Conservation (phyloP, 30 jellyfish, hydroid and myxozoan species). For the Catostylus mosaicus region DNA sequence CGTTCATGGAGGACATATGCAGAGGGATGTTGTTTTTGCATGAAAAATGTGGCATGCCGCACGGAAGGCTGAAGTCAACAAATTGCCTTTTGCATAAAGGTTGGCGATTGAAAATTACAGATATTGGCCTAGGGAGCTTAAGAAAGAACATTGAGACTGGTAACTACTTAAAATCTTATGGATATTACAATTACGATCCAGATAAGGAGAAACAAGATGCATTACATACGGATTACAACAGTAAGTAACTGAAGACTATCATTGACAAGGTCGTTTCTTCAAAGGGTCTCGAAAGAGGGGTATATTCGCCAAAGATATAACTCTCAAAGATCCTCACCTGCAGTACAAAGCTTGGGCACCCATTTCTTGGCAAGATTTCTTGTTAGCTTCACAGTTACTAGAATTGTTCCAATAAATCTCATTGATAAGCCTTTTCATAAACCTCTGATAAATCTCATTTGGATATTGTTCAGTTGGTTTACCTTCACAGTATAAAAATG, state of each 20-base stretch:
- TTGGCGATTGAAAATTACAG: constrained; percentile 89
- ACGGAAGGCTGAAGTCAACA: constrained; percentile 91
- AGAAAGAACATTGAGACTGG: constrained; percentile 41
- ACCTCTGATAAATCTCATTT: too few relatives aligned
- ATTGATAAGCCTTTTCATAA: too few relatives aligned
- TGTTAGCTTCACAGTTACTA: too few relatives aligned
- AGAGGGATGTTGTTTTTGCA: constrained; percentile 90
- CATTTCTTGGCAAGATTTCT: too few relatives aligned
- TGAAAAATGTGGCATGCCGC: constrained; percentile 65
- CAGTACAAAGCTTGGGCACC: too few relatives aligned
- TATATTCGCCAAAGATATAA: too few relatives aligned
- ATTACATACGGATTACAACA: constrained; percentile 26
- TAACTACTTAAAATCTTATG: neutral
- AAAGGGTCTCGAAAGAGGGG: too few relatives aligned
- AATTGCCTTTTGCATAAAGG: constrained; percentile 93
- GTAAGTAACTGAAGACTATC: constrained; percentile 31
- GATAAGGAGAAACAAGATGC: constrained; percentile 29
- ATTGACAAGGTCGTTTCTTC: neutral
- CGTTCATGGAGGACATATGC: constrained; percentile 91
- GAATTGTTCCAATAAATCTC: too few relatives aligned
- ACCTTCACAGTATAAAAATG: too few relatives aligned
- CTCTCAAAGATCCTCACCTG: too few relatives aligned
- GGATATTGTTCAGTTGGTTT: too few relatives aligned
- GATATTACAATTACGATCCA: neutral
- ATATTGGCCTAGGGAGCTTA: constrained; percentile 68